Conservation (phyloP, 2,888 invertebrate species). For the Autographa gamma region DNA sequence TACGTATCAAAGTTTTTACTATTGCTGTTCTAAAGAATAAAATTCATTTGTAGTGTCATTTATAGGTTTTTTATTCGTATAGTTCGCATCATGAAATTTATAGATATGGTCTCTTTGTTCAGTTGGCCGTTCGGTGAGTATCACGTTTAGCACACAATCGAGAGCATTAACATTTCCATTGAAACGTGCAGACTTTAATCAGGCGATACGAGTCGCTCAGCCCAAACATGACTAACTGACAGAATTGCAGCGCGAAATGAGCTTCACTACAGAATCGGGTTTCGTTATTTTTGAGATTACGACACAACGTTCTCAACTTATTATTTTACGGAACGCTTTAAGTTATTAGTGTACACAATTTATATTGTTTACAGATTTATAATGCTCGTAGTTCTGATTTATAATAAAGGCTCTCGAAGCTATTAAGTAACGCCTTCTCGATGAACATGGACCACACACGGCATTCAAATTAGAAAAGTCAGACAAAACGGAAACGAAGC, state of each 20-base stretch:
- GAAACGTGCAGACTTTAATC: conserved; percentile 75
- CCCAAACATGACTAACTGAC: conserved; percentile 63
- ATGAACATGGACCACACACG: conserved; percentile 83
- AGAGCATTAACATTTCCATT: conserved; percentile 84
- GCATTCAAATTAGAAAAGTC: conserved; percentile 83
- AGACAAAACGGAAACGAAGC: conserved; percentile 84
- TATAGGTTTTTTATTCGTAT: conserved; percentile 75
- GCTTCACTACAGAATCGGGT: conserved; percentile 49
- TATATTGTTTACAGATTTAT: conserved; percentile 66
- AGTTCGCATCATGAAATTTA: conserved; percentile 76
- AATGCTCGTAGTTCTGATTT: conserved; percentile 69
- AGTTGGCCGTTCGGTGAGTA: conserved; percentile 74
- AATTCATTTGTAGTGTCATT: conserved; percentile 78
- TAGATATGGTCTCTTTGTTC: conserved; percentile 81
- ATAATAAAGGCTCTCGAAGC: conserved; percentile 68
- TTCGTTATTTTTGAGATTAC: conserved; percentile 47
- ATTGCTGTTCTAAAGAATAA: conserved; percentile 76
- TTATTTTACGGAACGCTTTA: conserved; percentile 44
- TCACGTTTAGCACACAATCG: conserved; percentile 85
- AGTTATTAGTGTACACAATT: conserved; percentile 63
- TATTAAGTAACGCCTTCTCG: conserved; percentile 76
- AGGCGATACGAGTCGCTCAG: conserved; percentile 69
- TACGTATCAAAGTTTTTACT: conserved; percentile 77
- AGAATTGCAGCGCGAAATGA: conserved; percentile 47
- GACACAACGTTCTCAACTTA: conserved; percentile 33